These are phyloP conservation scores for Raillietiella orientalis DNA, from an alignment of 2,888 invertebrate genomes.

Conservation along the genomic window DNA sequence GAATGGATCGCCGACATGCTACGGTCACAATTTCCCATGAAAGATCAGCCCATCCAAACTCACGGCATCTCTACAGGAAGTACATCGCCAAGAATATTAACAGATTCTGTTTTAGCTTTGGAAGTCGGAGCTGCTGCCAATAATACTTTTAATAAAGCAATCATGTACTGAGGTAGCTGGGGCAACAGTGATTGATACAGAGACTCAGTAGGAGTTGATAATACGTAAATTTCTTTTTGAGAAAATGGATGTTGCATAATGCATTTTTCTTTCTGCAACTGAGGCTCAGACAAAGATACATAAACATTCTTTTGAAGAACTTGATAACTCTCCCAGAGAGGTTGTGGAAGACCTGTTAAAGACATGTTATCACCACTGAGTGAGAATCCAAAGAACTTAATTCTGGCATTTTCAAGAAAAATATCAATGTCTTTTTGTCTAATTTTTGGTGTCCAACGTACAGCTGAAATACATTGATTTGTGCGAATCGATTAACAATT, in stretches of 20 bases:
- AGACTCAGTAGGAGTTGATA: constrained; percentile 50
- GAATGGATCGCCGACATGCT: constrained; percentile 73
- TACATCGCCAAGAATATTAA: constrained; percentile 92
- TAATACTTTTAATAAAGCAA: constrained; percentile 76
- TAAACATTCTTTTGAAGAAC: constrained; percentile 72
- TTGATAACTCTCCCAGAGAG: constrained; percentile 81
- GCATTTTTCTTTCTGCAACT: constrained; percentile 42
- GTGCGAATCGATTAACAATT: no score
- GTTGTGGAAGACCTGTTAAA: constrained; percentile 74
- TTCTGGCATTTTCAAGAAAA: constrained; percentile 59
- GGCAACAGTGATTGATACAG: constrained; percentile 81
- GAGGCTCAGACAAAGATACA: constrained; percentile 64
- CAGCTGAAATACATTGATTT: constrained; percentile 15
- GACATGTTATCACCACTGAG: constrained; percentile 48
- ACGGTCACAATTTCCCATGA: constrained; percentile 7
- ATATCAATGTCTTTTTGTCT: constrained; percentile 68
- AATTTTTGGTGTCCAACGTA: constrained; percentile 92
- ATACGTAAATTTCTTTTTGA: constrained; percentile 38
- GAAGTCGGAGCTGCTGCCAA: constrained; percentile 95
- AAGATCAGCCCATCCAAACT: constrained; percentile 14
- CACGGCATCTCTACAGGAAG: constrained; percentile 88
- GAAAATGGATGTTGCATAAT: constrained; percentile 70
- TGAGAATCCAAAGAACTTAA: constrained; percentile 86
- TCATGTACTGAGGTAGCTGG: constrained; percentile 88
- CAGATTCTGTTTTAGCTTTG: constrained; percentile 88